These are phyloP conservation scores for Amphimedon queenslandica DNA, from an alignment of 37 sponge, comb jelly and placozoan species.

Conservation along the genomic window DNA sequence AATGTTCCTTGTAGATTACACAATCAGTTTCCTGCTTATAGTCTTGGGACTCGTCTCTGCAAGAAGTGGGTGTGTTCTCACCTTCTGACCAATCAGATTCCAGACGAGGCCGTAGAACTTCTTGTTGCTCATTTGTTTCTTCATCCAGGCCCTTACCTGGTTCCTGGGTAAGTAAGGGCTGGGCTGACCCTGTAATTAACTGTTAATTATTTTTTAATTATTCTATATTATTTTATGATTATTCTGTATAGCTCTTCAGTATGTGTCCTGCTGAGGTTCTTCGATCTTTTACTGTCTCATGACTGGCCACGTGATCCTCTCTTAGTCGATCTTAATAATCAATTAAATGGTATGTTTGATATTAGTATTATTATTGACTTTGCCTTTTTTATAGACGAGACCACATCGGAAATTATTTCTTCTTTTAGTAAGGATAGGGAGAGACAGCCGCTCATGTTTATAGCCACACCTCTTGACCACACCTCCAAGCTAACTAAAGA, in stretches of 20 bases:
- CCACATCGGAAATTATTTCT: conserved; percentile 26
- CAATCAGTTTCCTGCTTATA: conserved; percentile 67
- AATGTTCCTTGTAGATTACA: conserved; percentile 43
- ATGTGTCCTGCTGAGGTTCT: conserved; percentile 77
- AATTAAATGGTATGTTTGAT: conserved; percentile 53
- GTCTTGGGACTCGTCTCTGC: conserved; percentile 63
- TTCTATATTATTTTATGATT: neutral
- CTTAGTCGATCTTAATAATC: conserved; percentile 80
- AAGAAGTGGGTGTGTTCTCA: conserved; percentile 92
- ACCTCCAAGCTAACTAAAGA: conserved; percentile 30
- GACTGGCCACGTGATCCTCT: conserved; percentile 87
- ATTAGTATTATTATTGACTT: neutral
- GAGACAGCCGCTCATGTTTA: conserved; percentile 67
- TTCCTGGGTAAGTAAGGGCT: conserved; percentile 49
- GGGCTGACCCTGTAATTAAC: neutral
- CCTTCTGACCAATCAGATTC: conserved; percentile 75
- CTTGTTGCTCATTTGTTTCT: conserved; percentile 80
- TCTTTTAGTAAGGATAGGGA: conserved; percentile 40
- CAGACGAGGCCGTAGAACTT: conserved; percentile 89
- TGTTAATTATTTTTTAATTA: neutral
- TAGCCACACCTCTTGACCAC: conserved; percentile 66
- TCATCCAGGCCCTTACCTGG: conserved; percentile 46
- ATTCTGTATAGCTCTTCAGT: conserved; percentile 51
- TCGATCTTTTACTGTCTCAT: conserved; percentile 60
- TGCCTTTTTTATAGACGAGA: conserved; percentile 27